Evolutionary conservation across 2,888 invertebrate genomes (phyloP).

Genomic region (Sminthurinus aureus): DNA sequence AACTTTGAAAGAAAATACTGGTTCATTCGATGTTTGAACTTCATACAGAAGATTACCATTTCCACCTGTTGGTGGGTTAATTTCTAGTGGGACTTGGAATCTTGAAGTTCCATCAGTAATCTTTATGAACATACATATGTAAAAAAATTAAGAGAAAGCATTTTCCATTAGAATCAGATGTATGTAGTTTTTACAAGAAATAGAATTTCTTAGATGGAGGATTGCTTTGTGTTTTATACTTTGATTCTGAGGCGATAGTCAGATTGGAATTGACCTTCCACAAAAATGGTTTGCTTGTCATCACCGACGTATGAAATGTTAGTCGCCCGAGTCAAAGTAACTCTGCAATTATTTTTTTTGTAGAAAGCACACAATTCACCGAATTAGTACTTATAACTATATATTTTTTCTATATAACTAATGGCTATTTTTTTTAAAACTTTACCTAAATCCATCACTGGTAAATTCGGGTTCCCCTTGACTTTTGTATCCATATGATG

Average conservation of each 20-base stretch:
- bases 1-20: conserved; percentile 61
- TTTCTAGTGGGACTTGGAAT: conserved; percentile 54
- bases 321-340: conserved; percentile 44
- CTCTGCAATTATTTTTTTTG: conserved; percentile 28
- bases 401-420: not conserved
- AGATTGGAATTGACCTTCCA: conserved; percentile 52
- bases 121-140: conserved; percentile 11
- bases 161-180: no score
- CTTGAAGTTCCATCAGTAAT: conserved; percentile 48
- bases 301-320: conserved; percentile 49
- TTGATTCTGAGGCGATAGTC: conserved; percentile 56
- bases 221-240: conserved; percentile 31
- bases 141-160: no score
- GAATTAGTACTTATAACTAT: not conserved
- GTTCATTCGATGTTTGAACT: conserved; percentile 50
- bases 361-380: conserved; percentile 1
- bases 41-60: conserved; percentile 57
- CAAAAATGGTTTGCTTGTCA: conserved; percentile 44
- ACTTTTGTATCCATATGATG: conserved; percentile 42
- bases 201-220: not conserved
- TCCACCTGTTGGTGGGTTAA: conserved; percentile 44
- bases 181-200: no score
- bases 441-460: conserved; percentile 41
- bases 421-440: conserved; percentile 1
- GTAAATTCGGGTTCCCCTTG: conserved; percentile 3